Percentiles rank a stretch among this genome's conserved stretches.
Conservation (phyloP, 2,797 vertebrate species). For the Pseudochirops corinnae region DNA sequence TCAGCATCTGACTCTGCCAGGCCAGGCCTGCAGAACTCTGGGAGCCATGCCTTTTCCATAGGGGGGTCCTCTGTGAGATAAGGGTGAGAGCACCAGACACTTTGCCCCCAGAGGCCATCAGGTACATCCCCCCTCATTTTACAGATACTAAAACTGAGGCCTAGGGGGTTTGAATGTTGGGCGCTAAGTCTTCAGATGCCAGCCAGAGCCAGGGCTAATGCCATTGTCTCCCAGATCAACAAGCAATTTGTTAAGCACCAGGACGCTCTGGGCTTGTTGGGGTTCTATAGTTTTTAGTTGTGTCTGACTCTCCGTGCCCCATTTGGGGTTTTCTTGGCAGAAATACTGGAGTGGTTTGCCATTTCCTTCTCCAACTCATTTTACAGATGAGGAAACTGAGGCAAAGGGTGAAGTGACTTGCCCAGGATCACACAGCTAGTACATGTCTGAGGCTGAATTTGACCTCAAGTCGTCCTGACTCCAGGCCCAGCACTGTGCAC, state of each 20-base stretch:
- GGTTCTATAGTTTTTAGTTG: too few relatives aligned
- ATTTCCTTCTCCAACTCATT: too few relatives aligned
- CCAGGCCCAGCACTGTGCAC: background rate
- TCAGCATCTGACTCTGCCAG: background rate
- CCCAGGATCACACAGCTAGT: too few relatives aligned
- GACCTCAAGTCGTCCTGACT: too few relatives aligned
- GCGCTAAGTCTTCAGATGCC: background rate
- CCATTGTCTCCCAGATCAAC: background rate
- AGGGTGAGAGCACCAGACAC: background rate
- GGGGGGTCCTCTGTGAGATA: background rate
- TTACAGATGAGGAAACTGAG: too few relatives aligned
- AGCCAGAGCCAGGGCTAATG: background rate
- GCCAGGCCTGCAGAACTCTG: background rate
- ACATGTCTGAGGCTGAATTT: too few relatives aligned
- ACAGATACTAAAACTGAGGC: background rate
- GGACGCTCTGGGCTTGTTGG: background rate
- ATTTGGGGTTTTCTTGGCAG: too few relatives aligned
- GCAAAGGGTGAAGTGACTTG: too few relatives aligned
- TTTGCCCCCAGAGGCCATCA: background rate
- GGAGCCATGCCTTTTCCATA: background rate
- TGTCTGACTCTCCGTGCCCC: too few relatives aligned
- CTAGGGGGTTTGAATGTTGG: background rate
- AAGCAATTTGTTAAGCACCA: background rate
- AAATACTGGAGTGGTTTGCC: too few relatives aligned
- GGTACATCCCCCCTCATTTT: background rate